phyloP scores from a whole-genome alignment of 2,888 invertebrate genomes.

The Autographa gamma region DNA sequence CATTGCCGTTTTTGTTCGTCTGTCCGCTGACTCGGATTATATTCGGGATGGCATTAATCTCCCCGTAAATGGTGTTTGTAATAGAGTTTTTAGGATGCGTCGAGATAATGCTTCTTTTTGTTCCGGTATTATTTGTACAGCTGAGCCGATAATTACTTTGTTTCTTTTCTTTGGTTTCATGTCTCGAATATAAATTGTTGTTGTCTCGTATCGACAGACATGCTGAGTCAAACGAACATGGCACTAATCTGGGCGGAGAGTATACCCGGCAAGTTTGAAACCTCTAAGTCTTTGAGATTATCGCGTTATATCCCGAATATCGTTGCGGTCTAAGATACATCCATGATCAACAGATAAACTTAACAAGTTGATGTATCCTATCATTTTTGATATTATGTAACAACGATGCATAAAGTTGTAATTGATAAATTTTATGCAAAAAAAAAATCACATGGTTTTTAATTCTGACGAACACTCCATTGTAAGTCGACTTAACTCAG shows the following conservation, averaged over 20 bases:
- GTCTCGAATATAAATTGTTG: neutral
- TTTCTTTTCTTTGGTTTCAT: constrained; percentile 11
- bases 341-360: constrained; percentile 11
- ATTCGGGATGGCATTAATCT: constrained; percentile 62
- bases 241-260: constrained; percentile 27
- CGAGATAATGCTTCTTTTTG: constrained; percentile 51
- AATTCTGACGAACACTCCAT: too few relatives aligned
- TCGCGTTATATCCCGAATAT: constrained; percentile 26
- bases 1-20: constrained; percentile 67
- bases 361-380: constrained; percentile 2
- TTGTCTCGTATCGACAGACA: neutral
- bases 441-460: too few relatives aligned
- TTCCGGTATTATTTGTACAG: constrained; percentile 33
- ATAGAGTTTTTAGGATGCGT: constrained; percentile 60
- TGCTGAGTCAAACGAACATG: constrained; percentile 13
- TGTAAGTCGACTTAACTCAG: too few relatives aligned
- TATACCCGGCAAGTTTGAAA: constrained; percentile 32
- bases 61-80: constrained; percentile 59
- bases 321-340: constrained; percentile 12
- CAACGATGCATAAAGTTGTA: too few relatives aligned
- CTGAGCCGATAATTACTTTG: constrained; percentile 42
- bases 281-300: constrained; percentile 23
- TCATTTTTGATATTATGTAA: too few relatives aligned
- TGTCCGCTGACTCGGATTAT: constrained; percentile 61
- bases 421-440: too few relatives aligned